Percentiles rank a stretch among this genome's conserved stretches.
Evolutionary conservation across 2,113 vertebrate species (phyloP).

Genomic region (Rhegmatorhina hoffmannsi): DNA sequence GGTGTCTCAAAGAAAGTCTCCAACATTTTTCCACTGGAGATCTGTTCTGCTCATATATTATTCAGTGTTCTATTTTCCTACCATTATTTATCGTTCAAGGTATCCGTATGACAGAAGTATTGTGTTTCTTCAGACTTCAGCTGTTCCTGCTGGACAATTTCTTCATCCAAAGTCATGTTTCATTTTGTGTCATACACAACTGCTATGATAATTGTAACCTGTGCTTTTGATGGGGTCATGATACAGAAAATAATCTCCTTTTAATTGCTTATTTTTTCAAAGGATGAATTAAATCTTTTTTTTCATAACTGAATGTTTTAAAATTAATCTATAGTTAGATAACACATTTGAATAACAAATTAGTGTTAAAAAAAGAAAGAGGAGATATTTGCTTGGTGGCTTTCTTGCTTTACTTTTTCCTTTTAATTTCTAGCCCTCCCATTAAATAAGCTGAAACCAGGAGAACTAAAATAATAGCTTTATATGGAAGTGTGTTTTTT

Average conservation of each 20-base stretch:
- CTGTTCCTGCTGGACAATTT: neutral
- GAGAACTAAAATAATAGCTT: neutral
- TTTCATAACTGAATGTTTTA: constrained; percentile 21
- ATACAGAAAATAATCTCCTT: neutral
- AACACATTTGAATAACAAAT: constrained; percentile 21
- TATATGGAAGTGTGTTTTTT: neutral
- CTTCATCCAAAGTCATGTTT: neutral
- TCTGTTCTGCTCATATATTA: neutral
- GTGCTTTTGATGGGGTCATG: neutral
- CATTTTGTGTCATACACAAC: neutral
- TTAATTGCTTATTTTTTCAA: neutral
- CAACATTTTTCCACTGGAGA: neutral
- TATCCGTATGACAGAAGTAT: neutral
- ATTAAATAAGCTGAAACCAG: neutral
- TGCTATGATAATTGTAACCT: neutral
- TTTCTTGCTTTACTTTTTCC: neutral
- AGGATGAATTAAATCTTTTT: neutral
- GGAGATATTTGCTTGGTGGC: neutral
- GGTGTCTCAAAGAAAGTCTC: neutral
- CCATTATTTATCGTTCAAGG: neutral
- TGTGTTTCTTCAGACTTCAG: neutral
- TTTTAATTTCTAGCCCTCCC: neutral
- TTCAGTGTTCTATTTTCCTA: neutral
- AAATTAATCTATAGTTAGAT: neutral
- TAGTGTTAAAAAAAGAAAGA: neutral